Conservation (phyloP, 2,113 vertebrate species). For the Notiomystis cincta region DNA sequence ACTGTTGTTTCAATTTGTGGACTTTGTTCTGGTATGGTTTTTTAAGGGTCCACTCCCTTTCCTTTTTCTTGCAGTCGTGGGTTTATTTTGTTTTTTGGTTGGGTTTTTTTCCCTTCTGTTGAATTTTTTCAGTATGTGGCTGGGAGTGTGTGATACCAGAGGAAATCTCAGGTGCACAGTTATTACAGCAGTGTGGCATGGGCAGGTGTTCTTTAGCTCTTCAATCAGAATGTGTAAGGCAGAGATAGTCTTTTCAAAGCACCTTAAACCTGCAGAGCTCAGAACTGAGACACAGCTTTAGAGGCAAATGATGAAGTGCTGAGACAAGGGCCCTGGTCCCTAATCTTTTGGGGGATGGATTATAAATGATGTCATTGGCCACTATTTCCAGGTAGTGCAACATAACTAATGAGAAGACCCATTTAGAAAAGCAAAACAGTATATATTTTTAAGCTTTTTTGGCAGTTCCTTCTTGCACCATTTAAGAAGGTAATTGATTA, state of each 20-base stretch:
- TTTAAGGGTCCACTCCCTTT: background rate
- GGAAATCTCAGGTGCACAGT: background rate
- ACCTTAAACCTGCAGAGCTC: background rate
- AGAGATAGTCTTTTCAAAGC: background rate
- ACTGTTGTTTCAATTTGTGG: background rate
- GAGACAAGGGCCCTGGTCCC: background rate
- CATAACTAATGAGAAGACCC: background rate
- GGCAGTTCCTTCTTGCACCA: background rate
- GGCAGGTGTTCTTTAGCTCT: background rate
- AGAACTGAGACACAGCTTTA: background rate
- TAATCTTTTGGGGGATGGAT: background rate
- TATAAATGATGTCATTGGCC: background rate
- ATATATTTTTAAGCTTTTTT: background rate
- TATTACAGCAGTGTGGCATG: background rate
- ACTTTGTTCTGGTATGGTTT: background rate
- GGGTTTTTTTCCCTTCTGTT: fast-evolving
- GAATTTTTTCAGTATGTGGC: background rate
- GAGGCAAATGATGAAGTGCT: background rate
- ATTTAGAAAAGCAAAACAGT: background rate
- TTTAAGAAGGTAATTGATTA: background rate
- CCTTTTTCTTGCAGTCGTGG: background rate
- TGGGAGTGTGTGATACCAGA: background rate
- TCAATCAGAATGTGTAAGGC: background rate
- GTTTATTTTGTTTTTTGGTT: background rate
- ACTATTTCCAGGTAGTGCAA: background rate